Conservation (phyloP, 2,113 vertebrate species). For the Pionites leucogaster region DNA sequence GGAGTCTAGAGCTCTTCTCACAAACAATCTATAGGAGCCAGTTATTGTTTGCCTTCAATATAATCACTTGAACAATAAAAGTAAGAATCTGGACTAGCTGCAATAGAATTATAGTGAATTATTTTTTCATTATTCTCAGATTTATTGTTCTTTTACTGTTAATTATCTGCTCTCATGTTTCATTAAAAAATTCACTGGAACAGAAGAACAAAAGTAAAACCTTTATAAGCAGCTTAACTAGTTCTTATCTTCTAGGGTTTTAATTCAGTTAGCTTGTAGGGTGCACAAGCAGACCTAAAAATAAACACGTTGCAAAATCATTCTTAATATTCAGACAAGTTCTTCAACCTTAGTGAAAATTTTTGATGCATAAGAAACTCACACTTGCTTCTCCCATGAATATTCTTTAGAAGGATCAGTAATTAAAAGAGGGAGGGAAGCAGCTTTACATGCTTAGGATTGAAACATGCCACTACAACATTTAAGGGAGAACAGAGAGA, state of each 20-base stretch:
- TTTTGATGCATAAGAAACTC: neutral
- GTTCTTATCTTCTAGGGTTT: neutral
- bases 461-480: conserved; percentile 1
- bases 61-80: neutral
- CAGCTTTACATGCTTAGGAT: neutral
- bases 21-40: neutral
- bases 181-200: neutral
- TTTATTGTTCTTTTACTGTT: neutral
- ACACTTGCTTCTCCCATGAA: neutral
- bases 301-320: neutral
- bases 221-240: neutral
- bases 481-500: neutral
- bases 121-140: neutral
- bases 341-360: neutral
- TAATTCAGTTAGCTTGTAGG: neutral
- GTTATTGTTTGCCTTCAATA: neutral
- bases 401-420: neutral
- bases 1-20: neutral
- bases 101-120: neutral
- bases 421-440: conserved; percentile 37
- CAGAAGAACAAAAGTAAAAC: neutral
- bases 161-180: neutral
- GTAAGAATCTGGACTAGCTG: neutral
- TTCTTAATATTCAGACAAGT: neutral
- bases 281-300: neutral